Base-by-base conservation (phyloP, 2,888 invertebrate genomes). In the Sarcophaga subvicina region DNA sequence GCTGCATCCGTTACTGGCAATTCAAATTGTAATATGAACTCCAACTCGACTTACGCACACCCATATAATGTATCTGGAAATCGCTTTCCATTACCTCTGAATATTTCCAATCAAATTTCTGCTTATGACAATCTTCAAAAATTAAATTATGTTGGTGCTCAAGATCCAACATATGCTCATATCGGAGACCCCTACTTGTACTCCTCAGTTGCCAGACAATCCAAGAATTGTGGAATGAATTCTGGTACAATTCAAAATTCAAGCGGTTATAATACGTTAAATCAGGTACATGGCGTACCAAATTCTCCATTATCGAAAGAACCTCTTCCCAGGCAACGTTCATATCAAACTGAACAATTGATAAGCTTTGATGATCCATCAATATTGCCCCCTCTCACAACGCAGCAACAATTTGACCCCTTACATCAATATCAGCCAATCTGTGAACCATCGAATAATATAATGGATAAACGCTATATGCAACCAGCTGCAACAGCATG, bases 41-140 rank as follows among this genome's bases (percentile, higher is more conserved):
- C 80, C 11, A 88, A 79, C 37, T 60, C 88, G 8, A 89, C 90
- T 12, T 91, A 90, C 64, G 89, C 90, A 54, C 91, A 92, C 80
- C 92, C 91, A 0, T 93, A 93, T 78, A 93, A 93, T 91, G 93
- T 93, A 3, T 93, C 93, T 0, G 93, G 93, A 1, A 93, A 93
- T 90, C 92, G 93, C 3, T 92, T 91, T 90, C 94, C 94, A 4
- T 89, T 93, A 47, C 93, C 94, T 37, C 91, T 91, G 64, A 93
- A 92, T 86, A 92, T 93, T 69, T 93, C 94, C 54, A 92, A 90
- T 88, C 93, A 93, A 72, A 88, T 93, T 3, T 89, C 91, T 4
- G 90, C 90, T 20, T 92, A 91, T 81, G 84, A 87, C 5, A 73
- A 60, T 66, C n/a, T 75, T 2, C 47, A 75, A n/a, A 54, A 71